These are phyloP conservation scores for Xiphias gladius DNA, from an alignment of 2,113 vertebrate genomes.

Conservation along the genomic window DNA sequence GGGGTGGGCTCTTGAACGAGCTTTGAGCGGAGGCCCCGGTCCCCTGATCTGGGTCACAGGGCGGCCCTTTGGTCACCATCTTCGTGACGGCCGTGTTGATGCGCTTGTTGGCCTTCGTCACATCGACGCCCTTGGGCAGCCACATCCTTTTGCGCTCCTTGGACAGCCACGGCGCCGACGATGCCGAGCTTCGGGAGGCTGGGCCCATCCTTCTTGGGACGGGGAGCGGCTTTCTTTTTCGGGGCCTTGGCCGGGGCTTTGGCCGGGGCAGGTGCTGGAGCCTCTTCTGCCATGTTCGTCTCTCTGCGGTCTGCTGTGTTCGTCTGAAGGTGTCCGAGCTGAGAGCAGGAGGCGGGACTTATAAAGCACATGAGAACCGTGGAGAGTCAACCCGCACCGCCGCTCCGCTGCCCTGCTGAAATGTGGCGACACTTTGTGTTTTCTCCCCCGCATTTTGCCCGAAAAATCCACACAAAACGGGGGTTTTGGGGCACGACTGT, in stretches of 20 bases:
- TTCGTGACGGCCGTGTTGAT: constrained; percentile 33
- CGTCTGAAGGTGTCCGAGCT: neutral
- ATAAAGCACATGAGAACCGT: constrained; percentile 75
- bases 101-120: constrained; percentile 36
- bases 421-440: constrained; percentile 31
- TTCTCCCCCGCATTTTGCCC: constrained; percentile 11
- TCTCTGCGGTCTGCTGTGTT: neutral
- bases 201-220: constrained; percentile 5
- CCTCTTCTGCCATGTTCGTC: neutral
- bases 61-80: constrained; percentile 2
- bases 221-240: constrained; percentile 34
- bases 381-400: constrained; percentile 17
- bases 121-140: constrained; percentile 22
- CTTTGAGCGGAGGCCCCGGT: constrained; percentile 54
- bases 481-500: fast-evolving
- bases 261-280: neutral
- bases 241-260: constrained; percentile 42
- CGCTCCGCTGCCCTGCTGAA: neutral
- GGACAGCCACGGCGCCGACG: neutral
- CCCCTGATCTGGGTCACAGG: constrained; percentile 48
- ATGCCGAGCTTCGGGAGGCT: constrained; percentile 24
- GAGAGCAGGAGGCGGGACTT: neutral
- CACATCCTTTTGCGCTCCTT: constrained; percentile 41
- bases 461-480: neutral
- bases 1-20: constrained; percentile 36